Base-by-base conservation (phyloP, 2,888 invertebrate genomes). In the Troides helena region DNA sequence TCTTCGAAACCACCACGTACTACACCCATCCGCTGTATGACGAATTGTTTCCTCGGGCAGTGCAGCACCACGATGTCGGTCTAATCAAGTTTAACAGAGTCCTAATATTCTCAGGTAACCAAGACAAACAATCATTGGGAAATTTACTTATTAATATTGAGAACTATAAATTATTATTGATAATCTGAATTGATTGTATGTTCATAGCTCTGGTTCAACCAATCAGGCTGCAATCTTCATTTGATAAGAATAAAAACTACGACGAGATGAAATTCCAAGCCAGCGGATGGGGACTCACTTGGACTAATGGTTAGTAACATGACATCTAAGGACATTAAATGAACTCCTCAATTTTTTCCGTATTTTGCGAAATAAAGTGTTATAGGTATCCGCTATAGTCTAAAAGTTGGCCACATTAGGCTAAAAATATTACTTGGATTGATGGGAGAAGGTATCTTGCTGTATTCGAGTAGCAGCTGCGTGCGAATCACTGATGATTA, bases 231-330 rank as follows among this genome's bases (percentile, higher is more conserved):
- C 87, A 87, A 76, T 71, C 80, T 0, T 81, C 83, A 0, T 73
- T 39, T 0, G 82, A 87, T 68, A 82, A 57, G 73, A 68, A 85
- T 72, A 78, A 76, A 36, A 78, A 88, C 77, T 90, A 89, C 76
- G 72, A 71, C 1, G 79, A 77, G 0, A 71, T 76, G 5, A 66
- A 69, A 58, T 77, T 89, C 63, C 76, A 77, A 2, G 86, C 88
- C 65, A 85, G 85, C 57, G 90, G 90, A 0, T 90, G 89, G 89
- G 90, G 90, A 10, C 80, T 79, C 25, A 85, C 82, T 8, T 88
- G 87, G 88, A 85, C 85, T 57, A 58, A 56, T 0, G 81, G 85
- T 85, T 18, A 6, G 36, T 56, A 21, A 14, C 43, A 46, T 14
- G 14, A 46, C 14, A 46, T 46, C 1, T 3, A 14, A 12, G 10